A percentile compares a stretch with the other conserved stretches of the same genome.
These are phyloP conservation scores for Sylvilagus bachmani DNA, from an alignment of 2,113 vertebrate genomes.

Conservation along the genomic window DNA sequence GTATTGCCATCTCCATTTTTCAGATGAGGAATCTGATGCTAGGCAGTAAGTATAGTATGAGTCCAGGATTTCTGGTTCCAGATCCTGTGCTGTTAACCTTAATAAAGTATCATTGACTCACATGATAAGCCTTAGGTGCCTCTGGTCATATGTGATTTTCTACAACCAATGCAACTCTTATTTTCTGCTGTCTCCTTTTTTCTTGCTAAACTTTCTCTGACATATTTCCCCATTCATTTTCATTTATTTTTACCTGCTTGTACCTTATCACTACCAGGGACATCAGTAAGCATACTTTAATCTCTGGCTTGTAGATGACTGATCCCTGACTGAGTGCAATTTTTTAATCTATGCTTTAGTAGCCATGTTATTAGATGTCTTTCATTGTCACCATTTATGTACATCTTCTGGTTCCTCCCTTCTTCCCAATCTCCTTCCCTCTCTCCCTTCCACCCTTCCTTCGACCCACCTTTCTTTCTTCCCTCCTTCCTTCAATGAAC, in stretches of 20 bases:
- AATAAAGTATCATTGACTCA: accelerated
- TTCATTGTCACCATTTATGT: background rate
- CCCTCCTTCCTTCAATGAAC: background rate
- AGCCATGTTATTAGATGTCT: background rate
- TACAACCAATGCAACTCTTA: background rate
- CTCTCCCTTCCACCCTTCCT: background rate
- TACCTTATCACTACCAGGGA: background rate
- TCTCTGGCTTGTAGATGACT: background rate
- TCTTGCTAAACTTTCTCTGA: background rate
- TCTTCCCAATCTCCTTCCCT: too few relatives aligned
- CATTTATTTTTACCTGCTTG: background rate
- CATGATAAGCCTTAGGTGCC: background rate
- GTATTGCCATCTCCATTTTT: background rate
- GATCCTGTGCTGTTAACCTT: background rate
- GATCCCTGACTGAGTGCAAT: background rate
- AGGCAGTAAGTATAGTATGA: background rate
- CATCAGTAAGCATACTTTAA: background rate
- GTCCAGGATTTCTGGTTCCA: background rate
- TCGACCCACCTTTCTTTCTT: too few relatives aligned
- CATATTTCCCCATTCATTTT: background rate
- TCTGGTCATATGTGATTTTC: background rate
- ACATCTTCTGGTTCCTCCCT: background rate
- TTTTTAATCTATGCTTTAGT: background rate
- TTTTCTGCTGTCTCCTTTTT: background rate
- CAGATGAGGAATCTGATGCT: background rate